These are phyloP conservation scores for Patella pellucida DNA, from an alignment of 2,888 invertebrate species.

Conservation along the genomic window DNA sequence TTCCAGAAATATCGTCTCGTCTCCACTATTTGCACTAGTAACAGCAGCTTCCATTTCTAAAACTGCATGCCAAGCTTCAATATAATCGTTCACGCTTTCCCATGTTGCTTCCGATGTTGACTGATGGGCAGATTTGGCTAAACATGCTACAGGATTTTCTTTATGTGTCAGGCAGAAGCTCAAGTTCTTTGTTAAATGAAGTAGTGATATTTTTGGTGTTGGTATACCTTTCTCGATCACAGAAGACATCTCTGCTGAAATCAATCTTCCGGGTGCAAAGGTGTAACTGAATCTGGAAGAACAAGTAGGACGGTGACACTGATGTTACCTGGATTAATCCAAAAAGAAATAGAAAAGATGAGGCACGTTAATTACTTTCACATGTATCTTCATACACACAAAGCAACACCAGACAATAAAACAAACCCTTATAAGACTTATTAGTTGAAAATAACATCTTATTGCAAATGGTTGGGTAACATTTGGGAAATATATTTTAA, in stretches of 20 bases:
- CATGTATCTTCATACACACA: too few relatives aligned
- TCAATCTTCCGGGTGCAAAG: conserved; percentile 31
- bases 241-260: conserved; percentile 39
- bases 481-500: too few relatives aligned
- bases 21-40: conserved; percentile 37
- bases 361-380: too few relatives aligned
- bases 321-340: neutral
- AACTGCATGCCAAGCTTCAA: conserved; percentile 45
- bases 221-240: conserved; percentile 32
- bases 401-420: too few relatives aligned
- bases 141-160: conserved; percentile 34
- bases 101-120: conserved; percentile 32
- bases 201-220: conserved; percentile 29
- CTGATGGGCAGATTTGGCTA: conserved; percentile 40
- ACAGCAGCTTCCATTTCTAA: conserved; percentile 51
- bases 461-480: too few relatives aligned
- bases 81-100: conserved; percentile 28
- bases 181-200: conserved; percentile 34
- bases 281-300: conserved; percentile 30
- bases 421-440: too few relatives aligned
- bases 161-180: conserved; percentile 37
- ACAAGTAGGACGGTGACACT: neutral
- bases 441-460: too few relatives aligned
- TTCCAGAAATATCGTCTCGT: conserved; percentile 38
- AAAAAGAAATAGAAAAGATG: too few relatives aligned